Conservation (phyloP, 35 echinoderm and acorn worm genomes). For the Heliocidaris tuberculata region DNA sequence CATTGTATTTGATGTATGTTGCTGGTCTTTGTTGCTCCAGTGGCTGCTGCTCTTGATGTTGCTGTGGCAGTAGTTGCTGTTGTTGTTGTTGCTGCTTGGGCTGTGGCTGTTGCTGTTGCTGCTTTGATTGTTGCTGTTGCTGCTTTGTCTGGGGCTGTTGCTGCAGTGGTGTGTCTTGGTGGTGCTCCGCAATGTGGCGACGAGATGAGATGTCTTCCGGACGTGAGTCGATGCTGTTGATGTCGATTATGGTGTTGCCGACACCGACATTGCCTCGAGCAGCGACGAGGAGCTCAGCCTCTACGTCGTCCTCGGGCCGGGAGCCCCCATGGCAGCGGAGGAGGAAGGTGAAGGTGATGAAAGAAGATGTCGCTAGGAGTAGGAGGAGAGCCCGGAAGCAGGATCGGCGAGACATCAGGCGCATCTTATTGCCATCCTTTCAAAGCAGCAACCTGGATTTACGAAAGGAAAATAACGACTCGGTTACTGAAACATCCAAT, state of each 20-base stretch:
- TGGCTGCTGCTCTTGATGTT: constrained; percentile 21
- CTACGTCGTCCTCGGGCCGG: not conserved
- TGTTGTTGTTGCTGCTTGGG: not conserved
- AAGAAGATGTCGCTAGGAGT: constrained; percentile 43
- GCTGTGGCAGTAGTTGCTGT: not conserved
- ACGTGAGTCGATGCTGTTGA: constrained; percentile 24
- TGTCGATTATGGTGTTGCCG: not conserved
- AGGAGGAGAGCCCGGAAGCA: constrained; percentile 51
- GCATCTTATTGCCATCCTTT: constrained; percentile 44
- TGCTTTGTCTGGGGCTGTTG: not conserved
- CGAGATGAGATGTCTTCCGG: constrained; percentile 29
- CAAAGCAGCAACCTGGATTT: not conserved
- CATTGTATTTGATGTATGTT: not conserved
- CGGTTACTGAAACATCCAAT: not conserved
- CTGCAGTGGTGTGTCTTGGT: not conserved
- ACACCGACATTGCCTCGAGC: constrained; percentile 1
- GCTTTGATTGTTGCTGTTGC: not conserved
- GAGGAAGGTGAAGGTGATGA: constrained; percentile 58
- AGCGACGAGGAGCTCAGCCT: constrained; percentile 31
- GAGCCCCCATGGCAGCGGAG: constrained; percentile 38
- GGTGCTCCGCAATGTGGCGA: constrained; percentile 35
- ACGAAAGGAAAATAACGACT: not conserved
- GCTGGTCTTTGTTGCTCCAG: not conserved
- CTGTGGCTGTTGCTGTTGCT: not conserved
- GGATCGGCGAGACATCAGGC: constrained; percentile 39